Base-by-base conservation (phyloP, 2,113 vertebrate genomes). In the Tachysurus vachellii region DNA sequence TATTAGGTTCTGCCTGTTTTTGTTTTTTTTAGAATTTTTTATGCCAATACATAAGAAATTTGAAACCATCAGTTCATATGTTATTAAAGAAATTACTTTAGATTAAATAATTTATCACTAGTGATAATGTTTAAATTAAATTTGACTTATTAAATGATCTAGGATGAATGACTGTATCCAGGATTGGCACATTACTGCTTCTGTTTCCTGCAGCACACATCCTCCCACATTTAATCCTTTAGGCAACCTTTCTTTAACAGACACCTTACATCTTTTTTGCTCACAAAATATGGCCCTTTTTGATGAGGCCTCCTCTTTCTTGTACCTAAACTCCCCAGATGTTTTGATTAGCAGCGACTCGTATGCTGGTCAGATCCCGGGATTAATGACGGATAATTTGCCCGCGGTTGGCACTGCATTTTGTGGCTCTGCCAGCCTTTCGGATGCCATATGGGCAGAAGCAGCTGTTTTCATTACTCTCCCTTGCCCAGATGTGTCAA, bases 401-500 rank as follows among this genome's bases (percentile, higher is more conserved):
- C 98, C 97, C 93, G 95, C 96, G 97, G 97, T 99, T 97, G 97
- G 97, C 96, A 94, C 95, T 92, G 94, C 94, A 92, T 95, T 94
- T 93, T 90, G 94, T 96, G 95, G 94, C 95, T 94, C 94, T 96
- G 96, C 96, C 98, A 98, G 97, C 96, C 97, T 97, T 85, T 97
- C 92, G 91, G 91, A 95, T 95, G 97, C 98, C 98, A 99, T 99
- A 97, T 99, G 98, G 98, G 96, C 95, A 93, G 96, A 97, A 98
- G 97, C 98, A 99, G 98, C 98, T 99, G 98, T 99, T 99, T 99
- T 97, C 98, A 99, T 99, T 99, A 98, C 97, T 98, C 97, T 97
- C 96, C 96, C 92, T 95, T 97, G 98, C 98, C 98, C 98, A 99
- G 98, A 99, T 99, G 98, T 99, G 98, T 98, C 97, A 98, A 98